A percentile compares a stretch with the other conserved stretches of the same genome.
phyloP scores from a whole-genome alignment of 2,797 vertebrate species.

The Halcyon badia region DNA sequence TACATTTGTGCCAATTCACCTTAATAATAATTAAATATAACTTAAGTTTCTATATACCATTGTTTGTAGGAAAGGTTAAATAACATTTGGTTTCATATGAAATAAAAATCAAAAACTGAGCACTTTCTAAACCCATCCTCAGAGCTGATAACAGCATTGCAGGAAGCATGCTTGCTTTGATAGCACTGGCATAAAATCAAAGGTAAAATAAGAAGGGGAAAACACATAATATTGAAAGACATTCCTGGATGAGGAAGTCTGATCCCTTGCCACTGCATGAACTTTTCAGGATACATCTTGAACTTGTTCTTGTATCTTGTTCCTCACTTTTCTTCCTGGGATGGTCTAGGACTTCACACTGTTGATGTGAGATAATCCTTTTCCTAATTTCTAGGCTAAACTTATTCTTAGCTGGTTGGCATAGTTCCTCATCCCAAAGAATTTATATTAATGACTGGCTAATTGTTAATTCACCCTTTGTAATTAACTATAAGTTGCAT shows the following conservation, averaged over 20 bases:
- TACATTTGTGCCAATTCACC: not conserved
- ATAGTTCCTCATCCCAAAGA: not conserved
- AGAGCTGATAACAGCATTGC: not conserved
- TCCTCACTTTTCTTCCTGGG: not conserved
- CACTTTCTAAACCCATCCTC: not conserved
- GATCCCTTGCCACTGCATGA: not conserved
- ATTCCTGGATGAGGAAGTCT: not conserved
- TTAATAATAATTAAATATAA: slow-evolving; percentile 15
- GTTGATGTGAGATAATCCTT: not conserved
- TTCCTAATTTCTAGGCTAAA: not conserved
- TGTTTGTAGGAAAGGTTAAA: not conserved
- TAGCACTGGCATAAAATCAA: not conserved
- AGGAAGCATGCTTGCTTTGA: not conserved
- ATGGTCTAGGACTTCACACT: not conserved
- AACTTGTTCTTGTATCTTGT: not conserved
- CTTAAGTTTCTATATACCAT: not conserved
- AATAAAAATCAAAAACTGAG: not conserved
- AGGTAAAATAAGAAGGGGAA: not conserved
- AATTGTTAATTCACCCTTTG: not conserved
- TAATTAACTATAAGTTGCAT: not conserved
- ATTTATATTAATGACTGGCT: not conserved
- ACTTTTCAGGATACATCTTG: not conserved
- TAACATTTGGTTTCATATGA: not conserved
- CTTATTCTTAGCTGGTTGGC: not conserved
- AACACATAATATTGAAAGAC: not conserved